A percentile compares a stretch with the other conserved stretches of the same genome.
These are phyloP conservation scores for Poeciliopsis paucimaculata DNA, from an alignment of 2,797 vertebrate species.

Conservation along the genomic window DNA sequence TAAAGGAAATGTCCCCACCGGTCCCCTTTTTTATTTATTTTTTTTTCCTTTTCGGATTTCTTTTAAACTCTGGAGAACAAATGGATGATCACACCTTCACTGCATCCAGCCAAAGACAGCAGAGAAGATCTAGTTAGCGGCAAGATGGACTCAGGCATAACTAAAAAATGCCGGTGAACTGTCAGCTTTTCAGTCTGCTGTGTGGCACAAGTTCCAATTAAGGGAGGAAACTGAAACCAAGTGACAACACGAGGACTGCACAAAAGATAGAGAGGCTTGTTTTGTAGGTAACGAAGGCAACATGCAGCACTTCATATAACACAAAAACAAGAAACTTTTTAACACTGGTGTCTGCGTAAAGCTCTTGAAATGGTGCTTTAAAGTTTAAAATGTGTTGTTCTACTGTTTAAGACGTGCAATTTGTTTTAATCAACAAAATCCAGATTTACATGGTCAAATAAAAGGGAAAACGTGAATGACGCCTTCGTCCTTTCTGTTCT, in stretches of 20 bases:
- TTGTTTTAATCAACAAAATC: not conserved
- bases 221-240: conserved; percentile 49
- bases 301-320: conserved; percentile 12
- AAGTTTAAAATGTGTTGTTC: not conserved
- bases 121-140: conserved; percentile 44
- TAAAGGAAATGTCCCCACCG: not conserved
- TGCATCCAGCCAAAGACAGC: conserved; percentile 28
- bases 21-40: not conserved
- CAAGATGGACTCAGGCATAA: conserved; percentile 50
- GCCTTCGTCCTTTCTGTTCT: not conserved
- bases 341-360: not conserved
- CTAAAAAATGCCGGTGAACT: conserved; percentile 30
- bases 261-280: conserved; percentile 15
- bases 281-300: conserved; percentile 40
- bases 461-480: not conserved
- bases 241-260: conserved; percentile 44
- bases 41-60: not conserved
- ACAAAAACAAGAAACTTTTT: conserved; percentile 1
- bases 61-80: conserved; percentile 28
- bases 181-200: conserved; percentile 55
- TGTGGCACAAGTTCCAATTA: conserved; percentile 67
- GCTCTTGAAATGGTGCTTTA: not conserved
- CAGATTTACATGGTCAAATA: not conserved
- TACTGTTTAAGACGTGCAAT: not conserved
- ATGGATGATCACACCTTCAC: conserved; percentile 43